A percentile compares a stretch with the other conserved stretches of the same genome.
Conservation (phyloP, 2,113 vertebrate species). For the Tupaia tana region DNA sequence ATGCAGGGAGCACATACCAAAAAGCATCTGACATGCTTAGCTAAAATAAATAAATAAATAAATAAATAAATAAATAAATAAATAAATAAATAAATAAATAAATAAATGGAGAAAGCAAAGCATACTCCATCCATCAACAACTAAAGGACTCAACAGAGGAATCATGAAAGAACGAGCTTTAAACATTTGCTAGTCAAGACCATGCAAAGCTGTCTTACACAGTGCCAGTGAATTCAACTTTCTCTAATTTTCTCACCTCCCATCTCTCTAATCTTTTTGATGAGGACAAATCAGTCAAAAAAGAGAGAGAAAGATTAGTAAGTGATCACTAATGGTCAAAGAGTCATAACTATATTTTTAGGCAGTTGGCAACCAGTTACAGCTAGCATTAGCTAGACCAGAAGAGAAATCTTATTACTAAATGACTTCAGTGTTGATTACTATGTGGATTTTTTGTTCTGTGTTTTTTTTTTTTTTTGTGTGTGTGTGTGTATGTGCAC, state of each 20-base stretch:
- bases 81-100: too few relatives aligned
- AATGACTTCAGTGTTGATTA: neutral
- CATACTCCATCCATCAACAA: neutral
- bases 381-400: neutral
- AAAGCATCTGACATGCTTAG: too few relatives aligned
- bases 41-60: too few relatives aligned
- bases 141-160: neutral
- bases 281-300: neutral
- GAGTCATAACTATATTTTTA: neutral
- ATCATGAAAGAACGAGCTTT: neutral
- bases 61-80: too few relatives aligned
- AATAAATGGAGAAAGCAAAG: neutral
- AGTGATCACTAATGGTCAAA: neutral
- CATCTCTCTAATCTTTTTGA: neutral
- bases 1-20: neutral
- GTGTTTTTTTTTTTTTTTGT: too few relatives aligned
- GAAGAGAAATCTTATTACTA: neutral
- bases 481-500: too few relatives aligned
- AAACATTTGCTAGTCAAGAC: neutral
- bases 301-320: neutral
- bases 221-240: neutral
- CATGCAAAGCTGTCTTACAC: neutral
- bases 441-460: too few relatives aligned
- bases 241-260: neutral
- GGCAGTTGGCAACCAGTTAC: rapidly evolving